Evolutionary conservation across 2,113 vertebrate species (phyloP), one percentile per base, ranked within the genome.

Genomic region (Heteronetta atricapilla): DNA sequence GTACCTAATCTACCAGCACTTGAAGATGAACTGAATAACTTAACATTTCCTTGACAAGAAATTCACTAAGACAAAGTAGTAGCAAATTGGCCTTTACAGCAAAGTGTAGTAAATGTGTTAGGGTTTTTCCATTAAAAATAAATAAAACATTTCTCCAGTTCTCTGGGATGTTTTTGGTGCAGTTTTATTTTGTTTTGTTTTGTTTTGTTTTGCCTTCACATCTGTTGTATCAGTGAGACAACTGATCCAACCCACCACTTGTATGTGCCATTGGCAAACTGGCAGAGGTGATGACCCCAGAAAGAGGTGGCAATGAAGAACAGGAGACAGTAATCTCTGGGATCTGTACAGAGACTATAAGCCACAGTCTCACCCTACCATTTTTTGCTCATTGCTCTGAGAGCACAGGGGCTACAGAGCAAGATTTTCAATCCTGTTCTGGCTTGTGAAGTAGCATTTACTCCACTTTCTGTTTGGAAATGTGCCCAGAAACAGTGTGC

Each of bases 351-450:
- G 38, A 90, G 29, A 18, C 52, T 63, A 59, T 9, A 90, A 92
- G 83, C 60, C 86, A 78, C 93, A 81, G 60, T 46, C 86, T 78
- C 62, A 25, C 29, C n/a, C 68, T 60, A 29, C 70, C 28, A 40
- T 34, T 82, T 82, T 82, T 60, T 72, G n/a, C 50, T 79, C 64
- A 75, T 48, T 84, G 58, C 58, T 93, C 34, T 75, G 77, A 84
- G 38, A 87, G 50, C 40, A 82, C 36, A 67, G 44, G 3, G 22
- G 22, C 70, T 91, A 93, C 53, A 80, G 33, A 94, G 72, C 89
- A 89, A 89, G 89, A 48, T 94, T 93, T 89, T 86, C 20, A 85
- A 42, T 73, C 94, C 46, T 91, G 95, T 77, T 23, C 85, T 81
- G 85, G 73, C 91, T 95, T 95, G 88, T 74, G 34, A 72, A 86